These are phyloP conservation scores for Ladona fulva DNA, from an alignment of 1,140 invertebrate species.

Conservation along the genomic window DNA sequence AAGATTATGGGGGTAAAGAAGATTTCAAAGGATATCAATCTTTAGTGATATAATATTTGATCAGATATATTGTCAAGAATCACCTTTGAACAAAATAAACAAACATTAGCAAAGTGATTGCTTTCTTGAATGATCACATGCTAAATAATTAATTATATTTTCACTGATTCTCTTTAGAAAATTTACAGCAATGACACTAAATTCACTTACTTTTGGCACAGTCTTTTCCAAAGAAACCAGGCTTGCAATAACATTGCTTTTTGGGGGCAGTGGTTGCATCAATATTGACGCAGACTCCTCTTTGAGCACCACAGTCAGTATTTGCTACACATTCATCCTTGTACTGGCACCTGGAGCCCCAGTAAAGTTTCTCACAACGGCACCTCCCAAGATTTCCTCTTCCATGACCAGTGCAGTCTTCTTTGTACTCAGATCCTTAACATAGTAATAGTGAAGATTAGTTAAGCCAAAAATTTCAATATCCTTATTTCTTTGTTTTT, in stretches of 20 bases:
- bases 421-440: slow-evolving; percentile 56
- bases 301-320: slow-evolving; percentile 68
- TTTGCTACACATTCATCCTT: slow-evolving; percentile 73
- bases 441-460: slow-evolving; percentile 8
- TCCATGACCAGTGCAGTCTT: slow-evolving; percentile 74
- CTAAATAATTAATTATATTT: background rate
- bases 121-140: too few relatives aligned
- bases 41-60: too few relatives aligned
- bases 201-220: slow-evolving; percentile 61
- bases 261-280: slow-evolving; percentile 68
- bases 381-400: slow-evolving; percentile 64
- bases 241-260: slow-evolving; percentile 80
- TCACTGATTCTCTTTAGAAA: background rate
- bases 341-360: slow-evolving; percentile 73
- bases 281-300: slow-evolving; percentile 70
- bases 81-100: too few relatives aligned
- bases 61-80: too few relatives aligned
- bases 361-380: slow-evolving; percentile 72
- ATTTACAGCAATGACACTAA: background rate
- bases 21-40: too few relatives aligned
- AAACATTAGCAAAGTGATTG: too few relatives aligned
- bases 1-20: too few relatives aligned
- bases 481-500: too few relatives aligned
- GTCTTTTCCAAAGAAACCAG: slow-evolving; percentile 72
- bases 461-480: too few relatives aligned